A percentile compares a stretch with the other conserved stretches of the same genome.
Conservation (phyloP, 2,797 vertebrate species). For the Malacoraja senta region DNA sequence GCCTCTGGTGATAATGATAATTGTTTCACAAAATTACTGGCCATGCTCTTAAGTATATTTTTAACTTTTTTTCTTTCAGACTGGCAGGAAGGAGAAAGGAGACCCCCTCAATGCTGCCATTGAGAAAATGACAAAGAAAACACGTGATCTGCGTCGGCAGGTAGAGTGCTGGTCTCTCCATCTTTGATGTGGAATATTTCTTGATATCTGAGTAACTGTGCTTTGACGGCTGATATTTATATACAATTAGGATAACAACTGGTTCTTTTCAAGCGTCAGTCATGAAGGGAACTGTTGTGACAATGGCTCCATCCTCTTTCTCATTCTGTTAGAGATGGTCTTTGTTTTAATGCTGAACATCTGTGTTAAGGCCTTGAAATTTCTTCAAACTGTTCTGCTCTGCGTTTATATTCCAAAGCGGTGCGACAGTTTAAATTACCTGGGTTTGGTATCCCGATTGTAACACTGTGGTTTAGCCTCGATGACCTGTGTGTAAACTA, state of each 20-base stretch:
- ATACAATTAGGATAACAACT: background rate
- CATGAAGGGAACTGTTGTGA: too few relatives aligned
- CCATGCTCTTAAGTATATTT: background rate
- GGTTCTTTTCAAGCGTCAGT: background rate
- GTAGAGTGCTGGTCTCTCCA: constrained; percentile 52
- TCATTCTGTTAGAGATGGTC: background rate
- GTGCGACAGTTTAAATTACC: background rate
- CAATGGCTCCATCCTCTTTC: background rate
- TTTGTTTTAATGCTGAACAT: too few relatives aligned
- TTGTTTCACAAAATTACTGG: background rate
- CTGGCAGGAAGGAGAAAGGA: constrained; percentile 94
- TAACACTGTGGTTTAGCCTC: background rate
- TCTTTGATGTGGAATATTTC: background rate
- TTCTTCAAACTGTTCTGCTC: background rate
- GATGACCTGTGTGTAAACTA: background rate
- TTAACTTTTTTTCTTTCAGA: constrained; percentile 58
- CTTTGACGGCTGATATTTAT: background rate
- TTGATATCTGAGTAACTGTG: background rate
- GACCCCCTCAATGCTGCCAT: constrained; percentile 95
- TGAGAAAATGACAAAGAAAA: constrained; percentile 99
- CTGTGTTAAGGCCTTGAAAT: background rate
- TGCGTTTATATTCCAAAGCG: background rate
- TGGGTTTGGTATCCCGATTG: background rate
- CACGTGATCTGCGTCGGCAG: constrained; percentile 92
- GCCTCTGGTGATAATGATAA: background rate